These are phyloP conservation scores for Mus pahari DNA, from an alignment of 2,113 vertebrate genomes.

Conservation along the genomic window DNA sequence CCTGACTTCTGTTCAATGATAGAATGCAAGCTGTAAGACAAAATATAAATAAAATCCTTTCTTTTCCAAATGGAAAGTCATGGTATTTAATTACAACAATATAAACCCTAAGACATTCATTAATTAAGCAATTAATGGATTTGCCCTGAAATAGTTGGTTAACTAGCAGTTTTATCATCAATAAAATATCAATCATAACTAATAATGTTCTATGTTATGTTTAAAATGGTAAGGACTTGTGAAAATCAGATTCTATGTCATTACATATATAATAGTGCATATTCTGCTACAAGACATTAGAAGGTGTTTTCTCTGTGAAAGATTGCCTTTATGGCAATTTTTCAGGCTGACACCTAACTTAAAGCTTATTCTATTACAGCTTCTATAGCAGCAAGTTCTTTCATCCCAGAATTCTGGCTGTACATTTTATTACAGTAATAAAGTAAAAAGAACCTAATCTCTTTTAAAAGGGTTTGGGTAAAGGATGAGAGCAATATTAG, in stretches of 20 bases:
- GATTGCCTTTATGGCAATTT: conserved; percentile 61
- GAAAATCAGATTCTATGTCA: not conserved
- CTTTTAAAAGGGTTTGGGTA: conserved; percentile 66
- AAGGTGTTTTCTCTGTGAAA: conserved; percentile 66
- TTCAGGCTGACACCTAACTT: conserved; percentile 72
- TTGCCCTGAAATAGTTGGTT: conserved; percentile 31
- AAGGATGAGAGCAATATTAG: conserved; percentile 58
- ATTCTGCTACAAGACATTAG: conserved; percentile 68
- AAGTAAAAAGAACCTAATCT: conserved; percentile 77
- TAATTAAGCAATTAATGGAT: not conserved
- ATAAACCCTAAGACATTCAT: not conserved
- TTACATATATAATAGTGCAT: conserved; percentile 8
- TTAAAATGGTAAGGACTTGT: conserved; percentile 27
- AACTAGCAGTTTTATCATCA: conserved; percentile 36
- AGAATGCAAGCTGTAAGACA: not conserved
- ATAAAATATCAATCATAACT: conserved; percentile 47
- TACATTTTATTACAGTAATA: conserved; percentile 76
- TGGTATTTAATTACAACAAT: not conserved
- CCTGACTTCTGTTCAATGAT: not conserved
- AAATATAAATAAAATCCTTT: not conserved
- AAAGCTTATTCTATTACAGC: conserved; percentile 61
- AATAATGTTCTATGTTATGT: conserved; percentile 1
- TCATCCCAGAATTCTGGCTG: conserved; percentile 62
- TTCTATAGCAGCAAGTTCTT: conserved; percentile 52
- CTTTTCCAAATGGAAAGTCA: not conserved